phyloP scores from a whole-genome alignment of 2,113 vertebrate genomes.

The Sceloporus undulatus region DNA sequence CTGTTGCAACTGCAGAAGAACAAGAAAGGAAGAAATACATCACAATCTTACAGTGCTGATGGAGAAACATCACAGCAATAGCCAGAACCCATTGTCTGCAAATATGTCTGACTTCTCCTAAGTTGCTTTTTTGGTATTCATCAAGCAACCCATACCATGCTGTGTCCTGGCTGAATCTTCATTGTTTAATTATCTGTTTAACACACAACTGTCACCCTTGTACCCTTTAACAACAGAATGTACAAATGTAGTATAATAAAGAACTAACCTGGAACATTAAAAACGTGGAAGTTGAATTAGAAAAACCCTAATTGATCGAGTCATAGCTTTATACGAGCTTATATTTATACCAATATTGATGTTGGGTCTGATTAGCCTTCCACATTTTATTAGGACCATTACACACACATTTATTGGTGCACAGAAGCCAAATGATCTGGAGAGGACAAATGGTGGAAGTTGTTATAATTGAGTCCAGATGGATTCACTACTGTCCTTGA shows the following conservation, averaged over 20 bases:
- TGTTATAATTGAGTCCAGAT: constrained; percentile 25
- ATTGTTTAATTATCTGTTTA: constrained; percentile 48
- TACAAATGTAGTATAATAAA: neutral
- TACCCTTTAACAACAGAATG: constrained; percentile 20
- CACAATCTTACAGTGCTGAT: constrained; percentile 49
- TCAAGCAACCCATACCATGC: constrained; percentile 52
- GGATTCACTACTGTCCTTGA: neutral
- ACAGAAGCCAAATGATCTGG: constrained; percentile 22
- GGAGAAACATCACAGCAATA: constrained; percentile 55
- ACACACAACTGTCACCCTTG: constrained; percentile 10
- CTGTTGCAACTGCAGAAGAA: constrained; percentile 25
- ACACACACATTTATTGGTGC: constrained; percentile 18
- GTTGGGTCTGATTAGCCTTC: constrained; percentile 38
- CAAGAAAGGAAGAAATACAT: constrained; percentile 64
- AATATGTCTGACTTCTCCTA: constrained; percentile 50
- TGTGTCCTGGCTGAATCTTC: constrained; percentile 56
- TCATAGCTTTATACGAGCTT: neutral
- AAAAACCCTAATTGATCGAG: constrained; percentile 26
- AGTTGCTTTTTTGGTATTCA: constrained; percentile 49
- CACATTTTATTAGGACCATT: constrained; percentile 13
- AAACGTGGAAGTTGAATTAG: constrained; percentile 4
- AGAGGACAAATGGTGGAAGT: constrained; percentile 18
- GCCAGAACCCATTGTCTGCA: constrained; percentile 64
- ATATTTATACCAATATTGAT: constrained; percentile 31
- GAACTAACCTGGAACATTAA: constrained; percentile 26